A percentile compares a stretch with the other conserved stretches of the same genome.
Evolutionary conservation across 2,888 invertebrate species (phyloP).

Genomic region (Himalopsyche japonica): DNA sequence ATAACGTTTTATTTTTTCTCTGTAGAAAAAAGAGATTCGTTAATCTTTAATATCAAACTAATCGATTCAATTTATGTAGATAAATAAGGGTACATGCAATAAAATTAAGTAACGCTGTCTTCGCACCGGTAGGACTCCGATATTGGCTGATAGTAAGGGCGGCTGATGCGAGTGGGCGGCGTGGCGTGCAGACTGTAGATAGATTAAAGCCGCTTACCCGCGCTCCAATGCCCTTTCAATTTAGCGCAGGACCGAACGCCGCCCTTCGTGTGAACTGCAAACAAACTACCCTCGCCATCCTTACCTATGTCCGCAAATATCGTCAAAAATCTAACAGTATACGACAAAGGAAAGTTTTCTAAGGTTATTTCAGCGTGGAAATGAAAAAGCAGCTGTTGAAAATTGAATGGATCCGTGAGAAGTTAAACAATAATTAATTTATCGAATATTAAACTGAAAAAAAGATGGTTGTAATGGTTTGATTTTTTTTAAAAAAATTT

Average conservation of each 20-base stretch:
- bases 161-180: not conserved
- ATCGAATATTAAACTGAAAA: too few relatives aligned
- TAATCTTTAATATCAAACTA: too few relatives aligned
- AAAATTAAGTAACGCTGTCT: not conserved
- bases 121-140: not conserved
- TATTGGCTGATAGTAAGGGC: not conserved
- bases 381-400: not conserved
- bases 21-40: too few relatives aligned
- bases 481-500: too few relatives aligned
- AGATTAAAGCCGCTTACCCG: slow-evolving; percentile 38
- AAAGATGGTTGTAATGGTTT: too few relatives aligned
- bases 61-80: not conserved
- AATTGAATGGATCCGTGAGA: not conserved
- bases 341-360: not conserved
- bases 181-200: slow-evolving; percentile 24
- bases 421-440: too few relatives aligned
- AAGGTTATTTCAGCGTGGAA: not conserved
- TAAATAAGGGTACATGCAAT: not conserved
- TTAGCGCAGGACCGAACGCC: slow-evolving; percentile 17
- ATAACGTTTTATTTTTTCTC: too few relatives aligned
- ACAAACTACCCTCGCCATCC: not conserved
- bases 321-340: not conserved
- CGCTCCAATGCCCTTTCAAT: slow-evolving; percentile 39
- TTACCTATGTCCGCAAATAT: not conserved
- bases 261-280: slow-evolving; percentile 5